A percentile compares a stretch with the other conserved stretches of the same genome.
Evolutionary conservation across 2,797 vertebrate genomes (phyloP).

Genomic region (Tachyglossus aculeatus): DNA sequence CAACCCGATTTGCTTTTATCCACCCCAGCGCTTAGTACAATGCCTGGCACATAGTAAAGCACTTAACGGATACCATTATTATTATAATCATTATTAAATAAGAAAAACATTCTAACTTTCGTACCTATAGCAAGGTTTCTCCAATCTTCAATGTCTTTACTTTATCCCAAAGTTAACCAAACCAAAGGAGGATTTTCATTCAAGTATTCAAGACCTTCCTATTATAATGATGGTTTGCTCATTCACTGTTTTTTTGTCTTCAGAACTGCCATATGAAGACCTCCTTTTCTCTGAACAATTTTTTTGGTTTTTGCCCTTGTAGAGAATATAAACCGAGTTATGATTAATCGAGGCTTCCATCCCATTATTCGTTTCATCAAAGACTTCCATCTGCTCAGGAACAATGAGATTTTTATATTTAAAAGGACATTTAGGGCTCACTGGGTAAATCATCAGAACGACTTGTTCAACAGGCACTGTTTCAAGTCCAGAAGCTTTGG

Average conservation of each 20-base stretch:
- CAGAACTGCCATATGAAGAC: slow-evolving; percentile 66
- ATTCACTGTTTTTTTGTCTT: slow-evolving; percentile 69
- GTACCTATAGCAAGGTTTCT: too few relatives aligned
- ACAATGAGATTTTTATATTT: slow-evolving; percentile 27
- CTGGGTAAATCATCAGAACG: slow-evolving; percentile 44
- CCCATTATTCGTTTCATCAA: slow-evolving; percentile 51
- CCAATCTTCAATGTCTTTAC: slow-evolving; percentile 66
- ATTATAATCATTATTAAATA: too few relatives aligned
- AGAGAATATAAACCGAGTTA: slow-evolving; percentile 62
- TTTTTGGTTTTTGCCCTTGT: slow-evolving; percentile 59
- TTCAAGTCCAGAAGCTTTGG: slow-evolving; percentile 5
- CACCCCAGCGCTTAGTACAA: too few relatives aligned
- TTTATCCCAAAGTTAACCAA: slow-evolving; percentile 68
- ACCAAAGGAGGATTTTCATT: slow-evolving; percentile 72
- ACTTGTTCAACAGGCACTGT: slow-evolving; percentile 34
- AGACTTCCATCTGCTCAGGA: slow-evolving; percentile 54
- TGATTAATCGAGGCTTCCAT: slow-evolving; percentile 62
- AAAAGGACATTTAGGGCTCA: slow-evolving; percentile 41
- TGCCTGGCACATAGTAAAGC: too few relatives aligned
- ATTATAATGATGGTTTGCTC: slow-evolving; percentile 70
- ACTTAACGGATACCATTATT: too few relatives aligned
- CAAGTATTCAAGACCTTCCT: slow-evolving; percentile 71
- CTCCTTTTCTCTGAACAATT: slow-evolving; percentile 49
- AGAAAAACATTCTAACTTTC: too few relatives aligned
- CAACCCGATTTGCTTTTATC: too few relatives aligned